phyloP scores from a whole-genome alignment of 2,888 invertebrate genomes.

The Chrysolina haemoptera region DNA sequence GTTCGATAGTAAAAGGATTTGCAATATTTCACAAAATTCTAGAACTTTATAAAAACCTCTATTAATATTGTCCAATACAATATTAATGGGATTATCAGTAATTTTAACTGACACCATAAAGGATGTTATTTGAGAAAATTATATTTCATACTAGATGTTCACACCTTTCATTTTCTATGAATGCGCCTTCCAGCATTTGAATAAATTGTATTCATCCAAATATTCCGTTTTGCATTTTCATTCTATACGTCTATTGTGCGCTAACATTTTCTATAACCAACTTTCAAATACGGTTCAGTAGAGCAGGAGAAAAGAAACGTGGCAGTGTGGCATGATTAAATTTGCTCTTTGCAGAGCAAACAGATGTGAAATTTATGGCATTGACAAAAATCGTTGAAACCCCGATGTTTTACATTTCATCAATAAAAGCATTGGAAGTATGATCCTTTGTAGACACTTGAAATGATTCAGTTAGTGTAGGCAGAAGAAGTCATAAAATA shows the following conservation, averaged over 20 bases:
- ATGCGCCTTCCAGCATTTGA: too few relatives aligned
- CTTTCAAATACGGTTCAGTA: conserved; percentile 1
- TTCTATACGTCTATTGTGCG: too few relatives aligned
- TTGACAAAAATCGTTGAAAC: background rate
- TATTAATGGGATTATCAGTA: too few relatives aligned
- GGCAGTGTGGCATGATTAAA: conserved; percentile 8
- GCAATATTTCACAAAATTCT: too few relatives aligned
- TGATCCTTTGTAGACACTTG: conserved; percentile 11
- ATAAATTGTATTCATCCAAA: background rate
- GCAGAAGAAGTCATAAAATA: background rate
- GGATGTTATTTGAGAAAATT: background rate
- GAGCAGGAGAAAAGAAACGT: background rate
- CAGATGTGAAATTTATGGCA: conserved; percentile 15
- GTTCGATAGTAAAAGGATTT: too few relatives aligned
- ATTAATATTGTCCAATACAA: too few relatives aligned
- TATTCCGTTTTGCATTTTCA: background rate
- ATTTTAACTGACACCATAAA: too few relatives aligned
- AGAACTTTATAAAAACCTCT: too few relatives aligned
- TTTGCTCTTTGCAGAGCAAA: conserved; percentile 15
- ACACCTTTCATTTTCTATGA: background rate
- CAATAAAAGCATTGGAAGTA: conserved; percentile 1
- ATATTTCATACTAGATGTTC: background rate
- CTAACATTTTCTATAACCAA: background rate
- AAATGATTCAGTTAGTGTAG: background rate
- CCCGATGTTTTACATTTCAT: background rate